Percentiles rank a stretch among this genome's conserved stretches.
phyloP scores from a whole-genome alignment of 2,888 invertebrate genomes.

The Latrodectus hesperus region DNA sequence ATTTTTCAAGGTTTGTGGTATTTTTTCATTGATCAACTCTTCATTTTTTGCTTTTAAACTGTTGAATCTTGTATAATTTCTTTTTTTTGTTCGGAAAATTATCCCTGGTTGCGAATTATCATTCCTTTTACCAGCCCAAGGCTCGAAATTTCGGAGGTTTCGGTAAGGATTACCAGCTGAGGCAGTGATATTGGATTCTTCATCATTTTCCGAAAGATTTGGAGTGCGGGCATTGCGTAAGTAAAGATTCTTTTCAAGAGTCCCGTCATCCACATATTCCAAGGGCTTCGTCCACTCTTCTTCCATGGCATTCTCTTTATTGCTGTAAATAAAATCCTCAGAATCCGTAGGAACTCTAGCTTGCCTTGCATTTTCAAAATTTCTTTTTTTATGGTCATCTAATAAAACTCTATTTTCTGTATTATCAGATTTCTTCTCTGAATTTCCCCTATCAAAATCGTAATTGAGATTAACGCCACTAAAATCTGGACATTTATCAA shows the following conservation, averaged over 20 bases:
- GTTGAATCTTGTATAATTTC: slow-evolving; percentile 18
- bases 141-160: slow-evolving; percentile 5
- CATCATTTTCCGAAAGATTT: background rate
- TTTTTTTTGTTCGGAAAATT: slow-evolving; percentile 13
- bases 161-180: background rate
- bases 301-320: no score
- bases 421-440: no score
- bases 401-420: no score
- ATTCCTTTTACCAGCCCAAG: slow-evolving; percentile 36
- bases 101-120: background rate
- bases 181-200: background rate
- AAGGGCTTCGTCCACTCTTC: no score
- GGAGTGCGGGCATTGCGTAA: background rate
- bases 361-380: no score
- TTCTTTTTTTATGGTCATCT: no score
- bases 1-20: no score
- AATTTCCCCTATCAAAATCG: no score
- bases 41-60: slow-evolving; percentile 9
- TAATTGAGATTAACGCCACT: background rate
- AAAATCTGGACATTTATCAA: background rate
- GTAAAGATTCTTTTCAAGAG: background rate
- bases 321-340: no score
- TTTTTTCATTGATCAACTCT: slow-evolving; percentile 32
- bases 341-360: no score
- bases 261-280: no score